Base-by-base conservation (phyloP, 2,888 invertebrate genomes). In the Ophonus ardosiacus region DNA sequence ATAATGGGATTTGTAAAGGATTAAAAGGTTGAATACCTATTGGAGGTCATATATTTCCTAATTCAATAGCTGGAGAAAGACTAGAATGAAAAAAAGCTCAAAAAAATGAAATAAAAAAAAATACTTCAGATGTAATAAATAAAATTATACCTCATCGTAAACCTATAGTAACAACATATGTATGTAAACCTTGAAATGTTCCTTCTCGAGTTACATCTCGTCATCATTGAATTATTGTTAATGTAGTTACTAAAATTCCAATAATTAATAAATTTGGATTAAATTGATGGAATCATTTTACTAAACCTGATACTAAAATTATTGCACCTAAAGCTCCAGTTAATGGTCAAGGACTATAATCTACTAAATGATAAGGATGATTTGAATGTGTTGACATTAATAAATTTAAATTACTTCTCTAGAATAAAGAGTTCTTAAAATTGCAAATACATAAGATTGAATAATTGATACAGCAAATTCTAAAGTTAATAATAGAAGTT, bases 121-220 rank as follows among this genome's bases (percentile, higher is more conserved):
- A 91, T 87, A 95, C 90, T 93, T 95, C 95, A 74, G 95, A 95
- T 6, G 93, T 90, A 94, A 95, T 95, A 93, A 95, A 95, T 92
- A 95, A 90, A 90, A 95, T 94, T 94, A 95, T 95, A 87, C 95
- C 95, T 92, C 93, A 93, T 86, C 93, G 93, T 90, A 96, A 88
- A 0, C 94, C 94, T 89, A 91, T 92, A 8, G 91, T 90, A 0
- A 95, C 94, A 88, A 91, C 88, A 24, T 91, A 90, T 0, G 95
- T 94, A 88, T 96, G 95, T 82, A 93, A 90, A 0, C 95, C 95
- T 93, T 95, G 94, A 84, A 92, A 92, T 0, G 94, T 94, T 87
- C 94, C 92, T 93, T 95, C 95, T 87, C 95, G 95, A 18, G 92
- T 92, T 63, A 95, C 90, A 92, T 95, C 94, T 89, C 94, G 94